Evolutionary conservation across 1,140 invertebrate genomes (phyloP).

Genomic region (Atta colombica): DNA sequence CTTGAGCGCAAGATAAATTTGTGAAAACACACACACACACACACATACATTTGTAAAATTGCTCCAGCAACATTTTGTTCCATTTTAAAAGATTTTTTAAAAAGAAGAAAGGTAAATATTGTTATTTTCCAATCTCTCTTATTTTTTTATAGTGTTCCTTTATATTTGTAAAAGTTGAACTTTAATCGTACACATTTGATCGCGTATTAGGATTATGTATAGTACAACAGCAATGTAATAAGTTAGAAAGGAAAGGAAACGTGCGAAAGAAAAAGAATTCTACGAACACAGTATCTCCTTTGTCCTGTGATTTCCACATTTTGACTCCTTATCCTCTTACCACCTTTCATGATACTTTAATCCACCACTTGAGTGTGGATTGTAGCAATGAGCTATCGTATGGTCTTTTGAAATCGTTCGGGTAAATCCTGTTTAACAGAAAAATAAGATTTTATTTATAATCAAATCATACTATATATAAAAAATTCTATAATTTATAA

Average conservation of each 20-base stretch:
- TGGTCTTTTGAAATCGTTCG: conserved; percentile 13
- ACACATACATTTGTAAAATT: conserved; percentile 4
- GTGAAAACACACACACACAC: no score
- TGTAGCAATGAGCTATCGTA: conserved; percentile 3
- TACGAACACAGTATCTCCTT: neutral
- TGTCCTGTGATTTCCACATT: conserved; percentile 18
- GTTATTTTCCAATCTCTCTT: neutral
- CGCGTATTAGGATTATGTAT: conserved; percentile 46
- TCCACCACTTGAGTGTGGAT: conserved; percentile 13
- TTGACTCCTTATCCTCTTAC: conserved; percentile 38
- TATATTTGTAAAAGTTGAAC: neutral
- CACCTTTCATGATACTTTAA: conserved; percentile 25
- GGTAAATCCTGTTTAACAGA: conserved; percentile 7
- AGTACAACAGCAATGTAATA: conserved; percentile 27
- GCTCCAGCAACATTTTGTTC: neutral
- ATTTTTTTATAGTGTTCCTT: conserved; percentile 1
- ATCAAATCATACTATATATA: neutral
- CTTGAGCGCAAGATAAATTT: neutral
- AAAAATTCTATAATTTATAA: neutral
- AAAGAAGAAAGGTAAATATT: neutral
- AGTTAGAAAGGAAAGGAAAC: neutral
- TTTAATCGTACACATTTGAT: conserved; percentile 5
- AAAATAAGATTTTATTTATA: neutral
- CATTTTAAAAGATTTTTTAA: neutral
- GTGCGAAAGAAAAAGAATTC: neutral